Base-by-base conservation (phyloP, 1,140 invertebrate species). In the Probaryconus sp. region DNA sequence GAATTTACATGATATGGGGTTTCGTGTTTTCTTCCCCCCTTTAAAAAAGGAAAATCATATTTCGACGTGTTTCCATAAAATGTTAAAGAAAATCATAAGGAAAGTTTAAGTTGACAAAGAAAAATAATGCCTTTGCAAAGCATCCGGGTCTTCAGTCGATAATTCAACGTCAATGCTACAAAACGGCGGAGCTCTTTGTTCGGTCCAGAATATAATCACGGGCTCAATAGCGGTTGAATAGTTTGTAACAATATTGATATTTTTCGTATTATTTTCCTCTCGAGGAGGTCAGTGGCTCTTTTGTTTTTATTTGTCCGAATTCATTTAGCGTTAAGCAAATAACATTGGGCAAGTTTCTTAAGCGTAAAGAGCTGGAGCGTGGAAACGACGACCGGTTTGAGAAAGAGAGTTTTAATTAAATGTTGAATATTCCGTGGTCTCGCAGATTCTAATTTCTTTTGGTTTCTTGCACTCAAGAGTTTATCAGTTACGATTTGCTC, bases 301-400 rank as follows among this genome's bases (percentile, higher is more conserved):
- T 56, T 33, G 38, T 56, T 60, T n/a, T 48, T 60, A 47, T 60
- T 48, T 48, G 17, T 60, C 21, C 33, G 42, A 60, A 60, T 60
- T 60, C 21, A 47, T 60, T 60, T 60, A 33, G 28, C 31, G 31
- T 21, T 37, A 2, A 18, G 24, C 14, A 60, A 60, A 61, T 50
- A 61, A 14, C 6, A n/a, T 3, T 14, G 16, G 33, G n/a, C 2
- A 31, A 61, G 28, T 50, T 61, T 5, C 10, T 50, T 11, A n/a
- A 37, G 20, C n/a, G 26, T 10, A 20, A 53, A 28, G 40, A 33
- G 17, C 50, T 2, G 28, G 2, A 2, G 30, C n/a, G n/a, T n/a
- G n/a, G 30, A 31, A 31, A 31, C 4, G 2, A 10, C n/a, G n/a
- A 2, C 30, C 3, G 3, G n/a, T 10, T 31, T 31, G 30, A 10